These are phyloP conservation scores for Aporophyla nigra DNA, from an alignment of 2,888 invertebrate species.

Conservation along the genomic window DNA sequence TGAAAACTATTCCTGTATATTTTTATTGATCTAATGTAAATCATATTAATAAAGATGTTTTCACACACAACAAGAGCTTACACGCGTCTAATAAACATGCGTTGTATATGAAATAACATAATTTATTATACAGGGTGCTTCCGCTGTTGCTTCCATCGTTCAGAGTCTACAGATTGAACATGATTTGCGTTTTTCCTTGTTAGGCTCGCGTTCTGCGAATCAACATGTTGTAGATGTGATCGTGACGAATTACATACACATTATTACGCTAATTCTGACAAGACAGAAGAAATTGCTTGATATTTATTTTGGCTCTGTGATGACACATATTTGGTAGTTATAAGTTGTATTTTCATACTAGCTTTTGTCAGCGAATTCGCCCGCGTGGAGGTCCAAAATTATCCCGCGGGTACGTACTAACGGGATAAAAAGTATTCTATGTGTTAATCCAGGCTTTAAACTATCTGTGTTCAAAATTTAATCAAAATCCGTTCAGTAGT, in stretches of 20 bases:
- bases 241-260: not conserved
- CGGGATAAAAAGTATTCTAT: no score
- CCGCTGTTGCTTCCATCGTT: constrained; percentile 40
- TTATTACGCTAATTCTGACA: constrained; percentile 14
- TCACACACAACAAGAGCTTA: constrained; percentile 1
- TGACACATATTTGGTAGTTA: not conserved
- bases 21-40: constrained; percentile 9
- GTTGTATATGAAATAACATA: constrained; percentile 29
- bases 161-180: constrained; percentile 29
- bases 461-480: no score
- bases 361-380: no score
- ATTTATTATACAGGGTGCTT: constrained; percentile 35
- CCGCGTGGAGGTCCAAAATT: no score
- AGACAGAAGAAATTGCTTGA: not conserved
- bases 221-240: constrained; percentile 45
- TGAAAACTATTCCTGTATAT: not conserved
- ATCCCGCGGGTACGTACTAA: no score
- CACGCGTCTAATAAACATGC: constrained; percentile 24
- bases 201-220: constrained; percentile 17
- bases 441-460: no score
- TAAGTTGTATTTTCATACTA: constrained; percentile 3
- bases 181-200: constrained; percentile 54
- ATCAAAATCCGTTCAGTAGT: no score
- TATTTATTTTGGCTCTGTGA: not conserved
- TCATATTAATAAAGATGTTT: not conserved